Evolutionary conservation across 2,113 vertebrate genomes (phyloP).

Genomic region (Podilymbus podiceps): DNA sequence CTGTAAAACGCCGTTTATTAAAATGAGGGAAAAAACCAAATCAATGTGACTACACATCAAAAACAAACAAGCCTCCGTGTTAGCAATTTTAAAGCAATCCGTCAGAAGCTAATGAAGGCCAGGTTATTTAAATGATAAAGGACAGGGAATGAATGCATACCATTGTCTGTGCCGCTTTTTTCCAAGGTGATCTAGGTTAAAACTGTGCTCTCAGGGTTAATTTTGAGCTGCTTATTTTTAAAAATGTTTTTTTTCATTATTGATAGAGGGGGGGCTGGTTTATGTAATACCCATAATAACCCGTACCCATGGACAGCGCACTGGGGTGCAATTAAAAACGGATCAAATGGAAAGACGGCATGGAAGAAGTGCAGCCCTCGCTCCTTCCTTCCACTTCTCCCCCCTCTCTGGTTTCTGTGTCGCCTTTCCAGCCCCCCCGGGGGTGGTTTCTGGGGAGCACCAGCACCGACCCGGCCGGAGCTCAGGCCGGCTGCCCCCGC

Average conservation of each 20-base stretch:
- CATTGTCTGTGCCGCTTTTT: neutral
- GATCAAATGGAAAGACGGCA: neutral
- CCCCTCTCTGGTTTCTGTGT: neutral
- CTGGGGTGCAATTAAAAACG: neutral
- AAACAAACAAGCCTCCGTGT: neutral
- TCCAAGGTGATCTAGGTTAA: conserved; percentile 33
- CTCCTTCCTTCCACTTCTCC: neutral
- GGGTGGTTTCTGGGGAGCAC: neutral
- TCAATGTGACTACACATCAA: neutral
- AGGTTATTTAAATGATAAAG: conserved; percentile 45
- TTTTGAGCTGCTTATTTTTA: conserved; percentile 26
- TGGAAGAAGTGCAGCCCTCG: neutral
- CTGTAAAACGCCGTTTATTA: neutral
- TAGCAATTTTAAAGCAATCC: conserved; percentile 1
- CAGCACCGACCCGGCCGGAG: neutral
- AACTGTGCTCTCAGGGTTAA: conserved; percentile 8
- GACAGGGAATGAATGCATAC: neutral
- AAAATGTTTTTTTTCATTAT: conserved; percentile 10
- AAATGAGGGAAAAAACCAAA: neutral
- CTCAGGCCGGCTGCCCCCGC: neutral
- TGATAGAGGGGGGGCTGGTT: neutral
- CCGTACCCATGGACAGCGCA: neutral
- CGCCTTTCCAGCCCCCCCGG: neutral
- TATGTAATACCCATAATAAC: conserved; percentile 1
- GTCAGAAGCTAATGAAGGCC: neutral